Base-by-base conservation (phyloP, 2,888 invertebrate genomes). In the Epinotia ramella region DNA sequence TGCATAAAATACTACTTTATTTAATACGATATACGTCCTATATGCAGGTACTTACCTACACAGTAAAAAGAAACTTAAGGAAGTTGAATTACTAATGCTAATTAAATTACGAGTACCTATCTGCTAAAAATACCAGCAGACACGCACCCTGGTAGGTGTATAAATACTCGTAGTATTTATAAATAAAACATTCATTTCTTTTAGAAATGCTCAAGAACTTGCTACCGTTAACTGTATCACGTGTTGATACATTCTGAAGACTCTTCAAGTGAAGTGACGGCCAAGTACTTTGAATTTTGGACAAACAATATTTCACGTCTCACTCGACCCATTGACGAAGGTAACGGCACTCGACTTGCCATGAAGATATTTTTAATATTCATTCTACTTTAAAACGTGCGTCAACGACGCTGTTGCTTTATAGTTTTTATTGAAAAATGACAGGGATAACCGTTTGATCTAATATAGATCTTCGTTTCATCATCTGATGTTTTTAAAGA, bases 261-360 rank as follows among this genome's bases (percentile, higher is more conserved):
- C 4, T 67, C 74, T 65, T 64, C 59, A 70, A 33, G 66, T 76
- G 73, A 76, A 73, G 73, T 76, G 73, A 65, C 70, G 71, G 63
- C 57, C 46, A 73, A 67, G 76, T 64, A 65, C 49, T 59, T 56
- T 76, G 69, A 68, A 73, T 75, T 65, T 67, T 67, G 73, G 66
- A 59, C 78, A 78, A 78, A 78, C 72, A 75, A 76, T 78, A 49
- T 73, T 77, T 79, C 77, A 78, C 78, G 78, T 53, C 75, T 76
- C 78, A 70, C 73, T 78, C 73, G 71, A 49, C 68, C 73, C 78
- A 77, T 80, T 79, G 76, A 80, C 70, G 63, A 44, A 57, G 56
- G 49, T 78, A 77, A 79, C 79, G 78, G 77, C 66, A 77, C 77
- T 78, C 73, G 73, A 73, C 73, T 74, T 65, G 63, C 64, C 56